These are phyloP conservation scores for Tenrec ecaudatus DNA, from an alignment of 2,113 vertebrate species.

Conservation along the genomic window DNA sequence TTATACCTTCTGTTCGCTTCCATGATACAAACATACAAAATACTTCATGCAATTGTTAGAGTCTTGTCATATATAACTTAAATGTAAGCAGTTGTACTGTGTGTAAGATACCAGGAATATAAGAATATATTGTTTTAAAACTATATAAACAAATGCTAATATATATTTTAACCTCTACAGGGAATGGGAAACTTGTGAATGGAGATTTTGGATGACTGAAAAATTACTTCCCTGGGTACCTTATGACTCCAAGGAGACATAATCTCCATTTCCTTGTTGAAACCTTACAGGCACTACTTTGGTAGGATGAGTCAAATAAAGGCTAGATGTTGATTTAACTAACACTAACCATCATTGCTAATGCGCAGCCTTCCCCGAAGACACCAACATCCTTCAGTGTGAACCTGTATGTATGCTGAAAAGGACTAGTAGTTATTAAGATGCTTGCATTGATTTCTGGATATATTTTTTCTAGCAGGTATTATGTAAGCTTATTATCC, in stretches of 20 bases:
- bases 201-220: conserved; percentile 13
- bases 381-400: conserved; percentile 6
- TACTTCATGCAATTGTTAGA: background rate
- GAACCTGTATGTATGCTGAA: background rate
- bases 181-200: background rate
- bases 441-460: conserved; percentile 44
- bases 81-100: background rate
- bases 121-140: background rate
- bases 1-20: background rate
- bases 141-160: conserved; percentile 12
- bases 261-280: conserved; percentile 2
- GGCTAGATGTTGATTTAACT: background rate
- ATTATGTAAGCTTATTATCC: background rate
- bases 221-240: background rate
- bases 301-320: background rate
- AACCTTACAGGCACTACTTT: background rate
- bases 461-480: conserved; percentile 24
- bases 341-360: background rate
- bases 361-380: background rate
- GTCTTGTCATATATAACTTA: conserved; percentile 3
- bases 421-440: conserved; percentile 27
- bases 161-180: conserved; percentile 28
- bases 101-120: background rate
- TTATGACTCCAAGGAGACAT: conserved; percentile 24
- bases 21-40: background rate